phyloP scores from a whole-genome alignment of 2,888 invertebrate genomes.

The Microctonus hyperodae region DNA sequence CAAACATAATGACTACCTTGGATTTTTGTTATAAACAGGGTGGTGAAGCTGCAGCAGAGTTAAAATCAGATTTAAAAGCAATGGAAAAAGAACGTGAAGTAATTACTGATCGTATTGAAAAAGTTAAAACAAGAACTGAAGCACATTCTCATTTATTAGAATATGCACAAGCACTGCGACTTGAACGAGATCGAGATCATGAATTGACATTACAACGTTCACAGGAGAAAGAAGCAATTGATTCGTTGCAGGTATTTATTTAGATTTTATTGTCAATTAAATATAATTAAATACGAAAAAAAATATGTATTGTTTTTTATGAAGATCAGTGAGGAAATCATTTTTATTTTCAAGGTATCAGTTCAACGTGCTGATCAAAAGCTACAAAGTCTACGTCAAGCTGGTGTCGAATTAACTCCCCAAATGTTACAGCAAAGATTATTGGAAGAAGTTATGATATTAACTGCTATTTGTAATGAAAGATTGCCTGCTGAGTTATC shows the following conservation, averaged over 20 bases:
- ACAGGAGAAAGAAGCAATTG: slow-evolving; percentile 64
- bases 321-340: background rate
- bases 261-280: slow-evolving; percentile 39
- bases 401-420: slow-evolving; percentile 68
- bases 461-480: slow-evolving; percentile 70
- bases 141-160: slow-evolving; percentile 51
- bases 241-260: slow-evolving; percentile 47
- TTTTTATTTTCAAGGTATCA: slow-evolving; percentile 36
- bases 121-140: slow-evolving; percentile 52
- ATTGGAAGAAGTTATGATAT: slow-evolving; percentile 77
- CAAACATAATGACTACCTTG: background rate
- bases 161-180: slow-evolving; percentile 63
- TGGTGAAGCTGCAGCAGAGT: slow-evolving; percentile 76
- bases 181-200: slow-evolving; percentile 69
- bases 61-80: slow-evolving; percentile 82
- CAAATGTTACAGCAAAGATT: slow-evolving; percentile 75
- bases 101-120: slow-evolving; percentile 50
- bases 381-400: slow-evolving; percentile 68
- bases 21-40: slow-evolving; percentile 55
- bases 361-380: slow-evolving; percentile 73
- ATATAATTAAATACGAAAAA: background rate
- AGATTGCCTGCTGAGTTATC: slow-evolving; percentile 79
- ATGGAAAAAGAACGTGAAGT: slow-evolving; percentile 80
- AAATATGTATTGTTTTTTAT: too few species aligned
- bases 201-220: slow-evolving; percentile 68